Conservation (phyloP, 2,113 vertebrate species). For the Tetraodon nigroviridis region DNA sequence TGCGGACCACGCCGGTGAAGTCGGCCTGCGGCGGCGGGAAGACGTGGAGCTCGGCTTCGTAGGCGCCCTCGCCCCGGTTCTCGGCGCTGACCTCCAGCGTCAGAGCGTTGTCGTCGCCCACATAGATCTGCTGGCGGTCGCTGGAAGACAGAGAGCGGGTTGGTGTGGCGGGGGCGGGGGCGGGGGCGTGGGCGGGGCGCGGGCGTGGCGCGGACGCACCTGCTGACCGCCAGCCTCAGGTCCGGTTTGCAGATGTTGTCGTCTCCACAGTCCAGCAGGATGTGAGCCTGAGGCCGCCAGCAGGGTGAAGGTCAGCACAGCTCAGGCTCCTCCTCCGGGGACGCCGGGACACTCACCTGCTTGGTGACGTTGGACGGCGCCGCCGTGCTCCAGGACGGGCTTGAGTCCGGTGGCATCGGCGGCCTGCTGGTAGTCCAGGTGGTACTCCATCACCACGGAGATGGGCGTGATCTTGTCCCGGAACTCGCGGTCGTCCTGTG, state of each 20-base stretch:
- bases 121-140: constrained; percentile 88
- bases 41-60: constrained; percentile 91
- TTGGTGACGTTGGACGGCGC: constrained; percentile 86
- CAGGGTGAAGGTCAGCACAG: too few relatives aligned
- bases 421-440: constrained; percentile 81
- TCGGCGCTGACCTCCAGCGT: constrained; percentile 83
- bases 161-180: neutral
- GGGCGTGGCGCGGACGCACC: constrained; percentile 59
- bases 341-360: constrained; percentile 77
- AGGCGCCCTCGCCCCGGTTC: constrained; percentile 93
- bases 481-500: constrained; percentile 91
- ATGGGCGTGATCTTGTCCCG: constrained; percentile 96
- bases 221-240: constrained; percentile 82
- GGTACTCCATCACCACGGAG: constrained; percentile 90
- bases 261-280: constrained; percentile 91
- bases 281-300: constrained; percentile 78
- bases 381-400: constrained; percentile 87
- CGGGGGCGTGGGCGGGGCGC: too few relatives aligned
- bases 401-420: constrained; percentile 81
- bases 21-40: constrained; percentile 86
- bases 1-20: constrained; percentile 87
- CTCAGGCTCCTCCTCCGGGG: neutral
- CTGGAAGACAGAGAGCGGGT: constrained; percentile 51
- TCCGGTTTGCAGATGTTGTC: constrained; percentile 95
- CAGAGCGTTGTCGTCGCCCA: constrained; percentile 92